phyloP scores from a whole-genome alignment of 2,888 invertebrate species.

The Hoplodrina ambigua region DNA sequence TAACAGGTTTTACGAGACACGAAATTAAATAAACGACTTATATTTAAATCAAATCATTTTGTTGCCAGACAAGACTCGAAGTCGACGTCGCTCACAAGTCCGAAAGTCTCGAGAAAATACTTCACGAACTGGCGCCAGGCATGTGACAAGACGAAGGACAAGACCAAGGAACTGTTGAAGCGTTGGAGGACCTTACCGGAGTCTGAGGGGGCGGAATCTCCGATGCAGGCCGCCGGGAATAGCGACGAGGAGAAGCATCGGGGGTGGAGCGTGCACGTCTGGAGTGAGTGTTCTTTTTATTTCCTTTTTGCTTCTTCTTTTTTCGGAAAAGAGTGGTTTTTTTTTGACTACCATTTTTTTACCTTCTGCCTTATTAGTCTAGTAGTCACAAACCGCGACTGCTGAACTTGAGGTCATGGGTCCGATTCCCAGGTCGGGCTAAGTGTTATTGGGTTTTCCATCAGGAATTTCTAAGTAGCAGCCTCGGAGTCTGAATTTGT shows the following conservation, averaged over 20 bases:
- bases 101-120: slow-evolving; percentile 93
- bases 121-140: slow-evolving; percentile 94
- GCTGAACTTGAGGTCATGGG: too few relatives aligned
- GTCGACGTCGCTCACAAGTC: slow-evolving; percentile 79
- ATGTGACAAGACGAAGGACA: slow-evolving; percentile 94
- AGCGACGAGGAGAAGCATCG: slow-evolving; percentile 87
- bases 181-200: slow-evolving; percentile 93
- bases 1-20: neutral
- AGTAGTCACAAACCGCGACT: too few relatives aligned
- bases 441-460: too few relatives aligned
- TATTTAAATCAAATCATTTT: slow-evolving; percentile 23
- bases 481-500: too few relatives aligned
- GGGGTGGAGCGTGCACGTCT: slow-evolving; percentile 94
- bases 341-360: too few relatives aligned
- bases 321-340: too few relatives aligned
- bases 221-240: slow-evolving; percentile 80
- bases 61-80: slow-evolving; percentile 86
- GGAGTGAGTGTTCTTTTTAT: slow-evolving; percentile 90
- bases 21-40: neutral
- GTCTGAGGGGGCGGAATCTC: slow-evolving; percentile 80
- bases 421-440: too few relatives aligned
- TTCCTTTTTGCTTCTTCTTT: neutral
- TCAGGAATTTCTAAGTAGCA: too few relatives aligned
- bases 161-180: slow-evolving; percentile 93
- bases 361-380: too few relatives aligned